Evolutionary conservation across 2,888 invertebrate species (phyloP), one percentile per base, ranked within the genome.

Genomic region (Ephialtes manifestator): DNA sequence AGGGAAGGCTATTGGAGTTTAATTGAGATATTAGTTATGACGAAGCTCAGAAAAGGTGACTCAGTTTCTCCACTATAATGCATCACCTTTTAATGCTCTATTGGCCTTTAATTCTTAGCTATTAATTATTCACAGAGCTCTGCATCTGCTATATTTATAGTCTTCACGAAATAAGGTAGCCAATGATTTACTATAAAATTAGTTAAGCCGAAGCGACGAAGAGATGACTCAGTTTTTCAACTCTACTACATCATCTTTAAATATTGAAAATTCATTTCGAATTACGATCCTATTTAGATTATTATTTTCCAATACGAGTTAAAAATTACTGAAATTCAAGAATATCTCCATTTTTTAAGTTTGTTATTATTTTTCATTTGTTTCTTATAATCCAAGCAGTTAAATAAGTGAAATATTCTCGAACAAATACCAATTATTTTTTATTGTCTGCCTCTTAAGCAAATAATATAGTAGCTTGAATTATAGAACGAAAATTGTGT

Each of bases 21-120:
- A 8, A 63, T 35, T 35, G 63, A 63, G 63, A 63, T 63, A 63
- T 63, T 63, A 63, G 35, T 63, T 63, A 63, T 35, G 63, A 63
- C 35, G 63, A 65, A 43, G 39, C 60, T 4, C 0, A 7, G 60
- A 28, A 15, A 4, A 31, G 31, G n/a, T 60, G 60, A 60, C 31
- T 60, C 60, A 60, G 5, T 60, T n/a, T 31, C 31, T 31, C n/a
- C 3, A 4, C n/a, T 51, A 39, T 39, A 39, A 39, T 28, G 24
- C 53, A 48, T 31, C 53, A 7, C 24, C 58, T 58, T 58, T 43
- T 72, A 39, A 55, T 58, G 18, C 58, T 58, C 18, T 39, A 58
- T 24, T 58, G 65, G 65, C 39, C 65, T 65, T 65, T 39, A 18
- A 65, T 39, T 39, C 65, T 20, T 11, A 39, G 39, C 18, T 43